Evolutionary conservation across 2,888 invertebrate species (phyloP), one percentile per base, ranked within the genome.

Genomic region (Tipula helvola): DNA sequence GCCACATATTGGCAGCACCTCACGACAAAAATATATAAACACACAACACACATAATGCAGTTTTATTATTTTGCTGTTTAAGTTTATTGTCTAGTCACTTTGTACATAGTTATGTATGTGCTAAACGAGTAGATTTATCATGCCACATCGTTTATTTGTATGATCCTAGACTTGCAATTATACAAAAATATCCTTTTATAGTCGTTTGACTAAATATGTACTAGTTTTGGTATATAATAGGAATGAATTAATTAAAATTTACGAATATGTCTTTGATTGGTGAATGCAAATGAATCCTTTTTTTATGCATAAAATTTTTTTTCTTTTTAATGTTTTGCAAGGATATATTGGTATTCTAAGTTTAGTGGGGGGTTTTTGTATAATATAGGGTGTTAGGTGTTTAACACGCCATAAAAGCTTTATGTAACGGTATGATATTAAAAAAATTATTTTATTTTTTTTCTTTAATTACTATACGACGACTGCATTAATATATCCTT

Each of bases 261-360:
- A n/a, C n/a, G n/a, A n/a, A 71, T 71, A 71, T 71, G 71, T 71
- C 71, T 71, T 71, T 71, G 71, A 71, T 71, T 71, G 71, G 71
- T 71, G 71, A 71, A 71, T 71, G 28, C 71, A 71, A 71, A 71
- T 71, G 71, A 71, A 71, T 71, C 71, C 71, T 71, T 3, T 71
- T 71, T 28, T 57, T 57, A 57, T 28, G 28, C 28, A 28, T 28
- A 28, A 28, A 28, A 28, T 28, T 28, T 28, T 52, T 44, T 12
- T 44, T 44, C 0, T 3, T 1, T 44, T 10, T 44, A 44, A 10
- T 52, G 1, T 52, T 52, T 71, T 71, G 71, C 71, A 71, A 71
- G 71, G 28, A 71, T 71, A 71, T 71, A 57, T 57, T 18, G 18
- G 57, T 57, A 57, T 18, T 57, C 7, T 57, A 57, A 57, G 5